Conservation (phyloP, 2,113 vertebrate genomes). For the Cephalopholis sonnerati region DNA sequence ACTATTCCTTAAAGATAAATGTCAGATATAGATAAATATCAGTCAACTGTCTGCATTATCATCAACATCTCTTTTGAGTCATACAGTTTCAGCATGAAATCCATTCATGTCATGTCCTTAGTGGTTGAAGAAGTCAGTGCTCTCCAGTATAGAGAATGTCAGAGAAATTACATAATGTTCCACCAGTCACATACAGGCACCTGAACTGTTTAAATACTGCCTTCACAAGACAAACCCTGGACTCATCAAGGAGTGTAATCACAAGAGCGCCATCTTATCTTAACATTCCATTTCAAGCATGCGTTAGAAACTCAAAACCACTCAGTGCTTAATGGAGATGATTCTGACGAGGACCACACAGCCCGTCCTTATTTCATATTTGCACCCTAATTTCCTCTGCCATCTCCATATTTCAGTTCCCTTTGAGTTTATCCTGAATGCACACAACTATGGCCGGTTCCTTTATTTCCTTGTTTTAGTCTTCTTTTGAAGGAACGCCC, state of each 20-base stretch:
- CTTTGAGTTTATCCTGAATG: constrained; percentile 34
- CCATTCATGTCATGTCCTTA: constrained; percentile 2
- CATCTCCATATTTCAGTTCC: background rate
- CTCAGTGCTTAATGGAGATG: background rate
- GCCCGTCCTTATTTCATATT: background rate
- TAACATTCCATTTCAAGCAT: constrained; percentile 47
- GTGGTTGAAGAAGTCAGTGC: constrained; percentile 56
- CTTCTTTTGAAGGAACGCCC: constrained; percentile 30
- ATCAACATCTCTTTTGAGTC: background rate
- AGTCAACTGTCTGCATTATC: constrained; percentile 23
- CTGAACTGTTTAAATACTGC: constrained; percentile 28
- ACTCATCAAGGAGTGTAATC: constrained; percentile 1
- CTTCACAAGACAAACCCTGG: constrained; percentile 33
- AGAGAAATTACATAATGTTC: constrained; percentile 15
- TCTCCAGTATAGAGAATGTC: constrained; percentile 38
- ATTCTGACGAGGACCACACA: constrained; percentile 4
- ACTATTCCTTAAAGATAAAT: constrained; percentile 20
- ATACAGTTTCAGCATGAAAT: constrained; percentile 13
- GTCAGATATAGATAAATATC: constrained; percentile 23
- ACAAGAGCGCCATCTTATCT: background rate
- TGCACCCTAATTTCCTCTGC: background rate
- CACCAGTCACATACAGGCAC: constrained; percentile 14
- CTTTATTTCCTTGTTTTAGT: constrained; percentile 14
- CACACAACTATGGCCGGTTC: constrained; percentile 36
- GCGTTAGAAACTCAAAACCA: constrained; percentile 5